Evolutionary conservation across 1,140 invertebrate genomes (phyloP).

Genomic region (Cephus cinctus): DNA sequence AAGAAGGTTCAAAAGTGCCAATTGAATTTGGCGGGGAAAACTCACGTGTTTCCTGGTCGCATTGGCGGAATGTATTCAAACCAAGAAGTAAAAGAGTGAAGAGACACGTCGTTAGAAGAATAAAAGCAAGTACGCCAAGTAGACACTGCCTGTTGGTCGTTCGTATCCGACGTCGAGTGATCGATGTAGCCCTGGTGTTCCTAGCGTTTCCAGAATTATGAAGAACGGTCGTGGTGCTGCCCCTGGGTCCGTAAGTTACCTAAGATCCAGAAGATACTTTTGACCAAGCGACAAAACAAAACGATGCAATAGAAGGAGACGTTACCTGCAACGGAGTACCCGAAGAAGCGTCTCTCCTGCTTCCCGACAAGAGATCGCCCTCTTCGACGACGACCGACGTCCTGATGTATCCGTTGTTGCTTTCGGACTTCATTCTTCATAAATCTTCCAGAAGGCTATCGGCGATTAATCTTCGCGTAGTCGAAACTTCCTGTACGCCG

Average conservation of each 20-base stretch:
- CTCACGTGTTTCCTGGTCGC: slow-evolving; percentile 38
- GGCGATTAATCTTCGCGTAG: background rate
- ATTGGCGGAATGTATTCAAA: slow-evolving; percentile 37
- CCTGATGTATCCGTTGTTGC: slow-evolving; percentile 44
- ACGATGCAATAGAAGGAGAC: background rate
- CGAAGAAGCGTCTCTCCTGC: background rate
- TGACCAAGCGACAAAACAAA: background rate
- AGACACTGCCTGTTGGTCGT: slow-evolving; percentile 39
- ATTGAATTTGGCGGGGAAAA: slow-evolving; percentile 13
- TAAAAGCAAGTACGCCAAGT: slow-evolving; percentile 38
- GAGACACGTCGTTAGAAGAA: slow-evolving; percentile 36
- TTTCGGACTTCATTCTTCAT: slow-evolving; percentile 33
- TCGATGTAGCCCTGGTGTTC: slow-evolving; percentile 36
- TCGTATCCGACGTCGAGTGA: slow-evolving; percentile 36
- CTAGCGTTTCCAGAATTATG: slow-evolving; percentile 26
- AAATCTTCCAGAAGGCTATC: background rate
- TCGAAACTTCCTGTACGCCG: background rate
- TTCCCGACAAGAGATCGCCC: slow-evolving; percentile 28
- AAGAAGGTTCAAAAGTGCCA: slow-evolving; percentile 1
- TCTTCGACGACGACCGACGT: slow-evolving; percentile 33
- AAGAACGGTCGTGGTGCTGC: slow-evolving; percentile 32
- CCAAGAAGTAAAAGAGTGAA: slow-evolving; percentile 42
- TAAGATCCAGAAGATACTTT: slow-evolving; percentile 11
- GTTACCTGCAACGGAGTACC: background rate
- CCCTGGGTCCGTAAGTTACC: slow-evolving; percentile 39